A percentile compares a stretch with the other conserved stretches of the same genome.
Evolutionary conservation across 2,797 vertebrate species (phyloP).

Genomic region (Myotis findleyi): DNA sequence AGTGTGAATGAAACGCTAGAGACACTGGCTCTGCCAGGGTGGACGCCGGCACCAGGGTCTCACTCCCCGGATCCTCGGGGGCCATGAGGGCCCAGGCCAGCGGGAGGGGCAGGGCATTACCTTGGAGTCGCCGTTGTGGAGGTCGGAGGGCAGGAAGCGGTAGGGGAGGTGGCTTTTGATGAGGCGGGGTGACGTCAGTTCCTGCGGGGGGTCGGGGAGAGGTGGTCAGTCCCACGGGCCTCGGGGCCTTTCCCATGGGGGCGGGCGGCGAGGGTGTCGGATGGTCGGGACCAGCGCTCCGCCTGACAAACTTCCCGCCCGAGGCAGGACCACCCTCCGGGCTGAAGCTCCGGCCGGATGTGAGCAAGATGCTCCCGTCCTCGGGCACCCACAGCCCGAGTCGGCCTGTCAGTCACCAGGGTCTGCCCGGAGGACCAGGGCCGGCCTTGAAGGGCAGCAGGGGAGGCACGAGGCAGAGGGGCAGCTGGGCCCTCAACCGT

Average conservation of each 20-base stretch:
- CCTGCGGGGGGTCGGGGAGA: slow-evolving; percentile 85
- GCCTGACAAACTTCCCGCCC: not conserved
- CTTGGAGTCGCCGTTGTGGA: slow-evolving; percentile 98
- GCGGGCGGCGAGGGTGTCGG: accelerated
- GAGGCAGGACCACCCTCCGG: not conserved
- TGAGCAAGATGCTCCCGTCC: accelerated
- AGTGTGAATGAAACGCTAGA: accelerated
- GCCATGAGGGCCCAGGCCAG: not conserved
- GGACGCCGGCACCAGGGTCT: accelerated
- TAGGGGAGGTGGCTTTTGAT: slow-evolving; percentile 99
- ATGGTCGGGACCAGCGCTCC: accelerated
- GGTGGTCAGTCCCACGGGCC: accelerated
- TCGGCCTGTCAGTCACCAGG: accelerated
- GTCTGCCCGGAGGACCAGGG: not conserved
- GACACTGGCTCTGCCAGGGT: accelerated
- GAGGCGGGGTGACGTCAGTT: slow-evolving; percentile 96
- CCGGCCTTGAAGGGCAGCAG: accelerated
- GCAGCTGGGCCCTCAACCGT: not conserved
- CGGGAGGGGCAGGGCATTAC: slow-evolving; percentile 81
- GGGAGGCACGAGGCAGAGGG: not conserved
- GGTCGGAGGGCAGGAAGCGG: slow-evolving; percentile 95
- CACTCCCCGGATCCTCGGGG: accelerated
- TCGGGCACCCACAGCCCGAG: not conserved
- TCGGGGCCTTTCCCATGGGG: not conserved
- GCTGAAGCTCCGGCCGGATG: not conserved